Evolutionary conservation across 1,140 invertebrate species (phyloP), one percentile per base, ranked within the genome.

Genomic region (Drosophila trapezifrons): DNA sequence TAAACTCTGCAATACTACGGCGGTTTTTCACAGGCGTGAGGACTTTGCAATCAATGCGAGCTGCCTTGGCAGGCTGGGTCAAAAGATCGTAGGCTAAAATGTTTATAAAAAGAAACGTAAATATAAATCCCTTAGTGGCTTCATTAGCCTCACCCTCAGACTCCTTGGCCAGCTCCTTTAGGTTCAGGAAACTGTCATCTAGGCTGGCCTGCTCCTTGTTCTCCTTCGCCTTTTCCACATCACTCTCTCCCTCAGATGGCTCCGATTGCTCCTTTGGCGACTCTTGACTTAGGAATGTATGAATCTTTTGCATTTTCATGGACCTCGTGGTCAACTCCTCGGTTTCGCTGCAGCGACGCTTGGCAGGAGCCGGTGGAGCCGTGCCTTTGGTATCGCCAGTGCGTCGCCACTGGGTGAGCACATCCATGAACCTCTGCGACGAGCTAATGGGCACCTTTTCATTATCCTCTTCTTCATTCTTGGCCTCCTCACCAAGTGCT

Each of bases 221-320:
- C 0, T 22, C 27, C 15, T 76, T 59, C 0, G 0, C 0, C 13
- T 27, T 12, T 6, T 45, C 57, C 12, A 9, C n/a, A 15, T 29
- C 43, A 42, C 18, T 42, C 2, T 58, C 59, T 13, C 55, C 65
- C 1, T 66, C 70, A 1, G 32, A 25, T 18, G 58, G 25, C 43
- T 76, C 9, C 32, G 13, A 54, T 10, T 20, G 8, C 1, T 52
- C 51, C 4, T 42, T 64, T 2, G 77, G 51, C 8, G 76, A 18
- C 27, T 91, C 76, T 57, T 79, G 79, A 13, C 57, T 77, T 2
- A 92, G 71, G 38, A 79, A 92, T 38, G 72, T 67, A 2, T 92
- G 87, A 29, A 92, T 92, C 67, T 92, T 92, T 60, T 82, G 76
- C 35, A 92, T 46, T 63, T 92, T 92, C 27, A 81, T 42, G 0